A percentile compares a stretch with the other conserved stretches of the same genome.
phyloP scores from a whole-genome alignment of 2,888 invertebrate species.

The Drosophila lutescens region DNA sequence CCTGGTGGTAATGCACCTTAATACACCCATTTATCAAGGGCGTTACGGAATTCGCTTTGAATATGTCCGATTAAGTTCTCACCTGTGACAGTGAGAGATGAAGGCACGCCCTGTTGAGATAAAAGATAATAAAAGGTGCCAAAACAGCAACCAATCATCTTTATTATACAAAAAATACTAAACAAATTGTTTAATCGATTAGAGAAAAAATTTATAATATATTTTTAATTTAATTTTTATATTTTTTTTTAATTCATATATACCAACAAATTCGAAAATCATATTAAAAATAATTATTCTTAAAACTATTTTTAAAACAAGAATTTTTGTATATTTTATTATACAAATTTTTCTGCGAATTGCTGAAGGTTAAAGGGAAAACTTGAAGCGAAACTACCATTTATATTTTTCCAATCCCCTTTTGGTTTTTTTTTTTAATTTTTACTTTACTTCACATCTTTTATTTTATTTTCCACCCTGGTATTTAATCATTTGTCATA shows the following conservation, averaged over 20 bases:
- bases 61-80: constrained; percentile 17
- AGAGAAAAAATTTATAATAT: neutral
- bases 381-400: constrained; percentile 20
- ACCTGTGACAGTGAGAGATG: constrained; percentile 24
- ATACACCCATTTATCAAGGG: constrained; percentile 28
- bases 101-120: neutral
- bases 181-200: neutral
- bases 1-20: constrained; percentile 21
- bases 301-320: too few relatives aligned
- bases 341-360: neutral
- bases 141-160: neutral
- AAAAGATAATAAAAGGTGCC: neutral
- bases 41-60: constrained; percentile 2
- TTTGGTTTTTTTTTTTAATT: neutral
- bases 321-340: neutral
- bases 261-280: too few relatives aligned
- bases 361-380: constrained; percentile 2
- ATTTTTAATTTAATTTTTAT: neutral
- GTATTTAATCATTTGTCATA: constrained; percentile 67
- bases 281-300: neutral
- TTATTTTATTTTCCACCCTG: constrained; percentile 6
- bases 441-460: neutral
- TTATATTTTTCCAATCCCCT: neutral
- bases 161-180: neutral
- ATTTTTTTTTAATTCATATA: too few relatives aligned